These are phyloP conservation scores for Bombus fervidus DNA, from an alignment of 1,140 invertebrate species.

Conservation along the genomic window DNA sequence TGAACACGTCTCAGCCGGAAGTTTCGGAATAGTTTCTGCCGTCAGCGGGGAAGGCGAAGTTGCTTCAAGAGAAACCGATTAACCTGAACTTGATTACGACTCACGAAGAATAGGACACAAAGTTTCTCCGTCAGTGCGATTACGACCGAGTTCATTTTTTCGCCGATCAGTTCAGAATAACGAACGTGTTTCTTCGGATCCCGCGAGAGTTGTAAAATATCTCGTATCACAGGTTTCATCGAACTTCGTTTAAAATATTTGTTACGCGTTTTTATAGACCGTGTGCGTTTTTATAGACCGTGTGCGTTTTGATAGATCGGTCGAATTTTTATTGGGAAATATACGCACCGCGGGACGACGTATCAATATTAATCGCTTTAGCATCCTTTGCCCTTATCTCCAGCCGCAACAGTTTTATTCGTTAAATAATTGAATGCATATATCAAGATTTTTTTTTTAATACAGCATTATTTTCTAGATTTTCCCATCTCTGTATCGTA, in stretches of 20 bases:
- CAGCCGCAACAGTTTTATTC: not conserved
- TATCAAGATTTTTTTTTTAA: not conserved
- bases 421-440: not conserved
- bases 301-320: not conserved
- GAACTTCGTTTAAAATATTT: too few species aligned
- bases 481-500: not conserved
- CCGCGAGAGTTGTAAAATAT: not conserved
- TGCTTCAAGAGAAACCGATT: constrained; percentile 30
- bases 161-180: not conserved
- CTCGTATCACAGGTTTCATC: not conserved
- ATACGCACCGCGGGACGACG: not conserved
- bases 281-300: not conserved
- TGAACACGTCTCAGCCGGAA: constrained; percentile 5
- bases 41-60: not conserved
- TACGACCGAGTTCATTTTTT: not conserved
- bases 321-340: not conserved
- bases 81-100: constrained; percentile 34
- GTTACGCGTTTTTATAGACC: too few species aligned
- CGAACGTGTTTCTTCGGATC: too few species aligned
- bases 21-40: constrained; percentile 29
- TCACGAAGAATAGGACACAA: not conserved
- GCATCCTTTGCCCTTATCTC: not conserved
- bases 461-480: not conserved
- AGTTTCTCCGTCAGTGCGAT: not conserved
- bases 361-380: not conserved